Evolutionary conservation across 1,140 invertebrate species (phyloP).

Genomic region (Ips typographus): DNA sequence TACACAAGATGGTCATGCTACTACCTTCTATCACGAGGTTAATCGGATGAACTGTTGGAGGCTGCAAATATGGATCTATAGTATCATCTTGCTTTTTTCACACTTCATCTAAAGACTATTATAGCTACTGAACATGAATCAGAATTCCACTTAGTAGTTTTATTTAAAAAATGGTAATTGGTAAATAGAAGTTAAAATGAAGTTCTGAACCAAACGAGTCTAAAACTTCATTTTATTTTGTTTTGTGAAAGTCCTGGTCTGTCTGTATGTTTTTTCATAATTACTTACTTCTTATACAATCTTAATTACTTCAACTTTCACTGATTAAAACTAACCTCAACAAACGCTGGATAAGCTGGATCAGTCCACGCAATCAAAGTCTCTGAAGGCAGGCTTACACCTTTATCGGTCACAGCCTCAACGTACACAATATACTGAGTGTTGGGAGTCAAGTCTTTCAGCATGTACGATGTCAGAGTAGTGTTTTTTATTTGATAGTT

Average conservation of each 20-base stretch:
- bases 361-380: constrained; percentile 83
- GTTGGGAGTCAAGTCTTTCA: constrained; percentile 71
- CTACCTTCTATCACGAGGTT: constrained; percentile 79
- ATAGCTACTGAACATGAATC: too few species aligned
- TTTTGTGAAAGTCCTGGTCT: too few species aligned
- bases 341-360: constrained; percentile 79
- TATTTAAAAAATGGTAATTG: neutral
- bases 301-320: too few species aligned
- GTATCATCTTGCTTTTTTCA: too few species aligned
- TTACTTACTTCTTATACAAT: neutral
- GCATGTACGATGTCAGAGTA: constrained; percentile 66
- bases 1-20: constrained; percentile 80
- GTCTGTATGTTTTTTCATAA: too few species aligned
- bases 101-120: too few species aligned
- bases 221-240: too few species aligned
- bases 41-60: constrained; percentile 77
- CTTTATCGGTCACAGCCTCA: constrained; percentile 66
- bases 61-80: constrained; percentile 54
- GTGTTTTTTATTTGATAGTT: constrained; percentile 63
- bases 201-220: neutral
- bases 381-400: constrained; percentile 71
- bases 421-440: constrained; percentile 77
- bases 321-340: constrained; percentile 61
- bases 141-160: too few species aligned
- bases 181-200: neutral